Base-by-base conservation (phyloP, 2,797 vertebrate species). In the Petrocephalus sullivani region DNA sequence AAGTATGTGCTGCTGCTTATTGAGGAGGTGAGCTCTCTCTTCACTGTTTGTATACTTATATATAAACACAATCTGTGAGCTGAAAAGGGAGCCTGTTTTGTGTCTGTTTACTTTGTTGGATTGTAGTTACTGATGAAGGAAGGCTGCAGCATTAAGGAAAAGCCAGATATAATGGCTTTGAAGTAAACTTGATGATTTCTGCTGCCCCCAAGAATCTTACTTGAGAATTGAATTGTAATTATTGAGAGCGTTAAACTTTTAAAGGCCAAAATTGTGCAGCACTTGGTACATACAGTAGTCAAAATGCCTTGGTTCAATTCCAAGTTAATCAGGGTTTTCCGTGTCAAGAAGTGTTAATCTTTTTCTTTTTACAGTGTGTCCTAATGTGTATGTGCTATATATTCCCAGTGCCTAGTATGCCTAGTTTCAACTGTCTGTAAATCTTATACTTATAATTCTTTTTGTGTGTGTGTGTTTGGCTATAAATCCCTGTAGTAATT, bases 351-450 rank as follows among this genome's bases (percentile, higher is more conserved):
- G 91, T 93, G 91, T 93, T 89, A 92, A 60, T 64, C 93, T 88
- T 67, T 89, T 90, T 93, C 91, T 93, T 93, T 95, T 93, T 93
- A 94, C 91, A 94, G 94, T 94, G 94, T 95, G 94, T 94, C 94
- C 95, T 92, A 93, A 88, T 93, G 95, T 95, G 96, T 95, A 95
- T 88, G 92, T 94, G 95, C 94, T 95, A 93, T 96, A 95, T 94
- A 95, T 95, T 95, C 94, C 94, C 94, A 95, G 95, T 96, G 95
- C 95, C 96, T 96, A 95, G 95, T 96, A 94, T 93, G 94, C 93
- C 92, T 96, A 95, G 95, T 96, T 95, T 96, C 93, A 94, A 95
- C 95, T 94, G 95, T 94, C 75, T 81, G 41, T 46, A 81, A 81
- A 46, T 81, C 7, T 81, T 81, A 81, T 49, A 81, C n/a, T 46